Evolutionary conservation across 2,888 invertebrate species (phyloP).

Genomic region (Sphinx pinastri): DNA sequence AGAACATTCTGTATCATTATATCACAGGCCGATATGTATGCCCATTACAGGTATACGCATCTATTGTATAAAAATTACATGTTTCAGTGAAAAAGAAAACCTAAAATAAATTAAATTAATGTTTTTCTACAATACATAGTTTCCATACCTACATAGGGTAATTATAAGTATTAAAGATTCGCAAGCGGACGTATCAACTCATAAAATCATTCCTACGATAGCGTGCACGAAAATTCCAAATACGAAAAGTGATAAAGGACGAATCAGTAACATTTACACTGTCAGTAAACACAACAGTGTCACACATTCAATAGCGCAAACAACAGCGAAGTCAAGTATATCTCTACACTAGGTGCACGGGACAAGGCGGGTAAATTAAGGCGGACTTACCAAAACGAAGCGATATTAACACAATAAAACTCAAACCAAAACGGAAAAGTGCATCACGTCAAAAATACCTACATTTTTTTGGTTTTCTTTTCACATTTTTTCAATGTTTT

Average conservation of each 20-base stretch:
- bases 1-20: too few species aligned
- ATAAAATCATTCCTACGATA: conserved; percentile 2
- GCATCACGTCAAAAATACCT: conserved; percentile 78
- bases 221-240: conserved; percentile 22
- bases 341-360: conserved; percentile 70
- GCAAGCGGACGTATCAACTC: conserved; percentile 14
- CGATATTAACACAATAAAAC: conserved; percentile 65
- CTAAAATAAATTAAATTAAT: too few species aligned
- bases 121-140: too few species aligned
- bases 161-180: background rate
- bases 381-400: conserved; percentile 78
- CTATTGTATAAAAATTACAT: too few species aligned
- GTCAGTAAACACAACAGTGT: conserved; percentile 31
- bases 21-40: too few species aligned
- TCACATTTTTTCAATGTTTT: conserved; percentile 54
- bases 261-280: conserved; percentile 16
- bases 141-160: background rate
- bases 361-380: conserved; percentile 62
- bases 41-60: too few species aligned
- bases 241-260: conserved; percentile 7
- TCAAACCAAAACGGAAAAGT: conserved; percentile 74
- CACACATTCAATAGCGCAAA: conserved; percentile 48
- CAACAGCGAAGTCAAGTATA: conserved; percentile 43
- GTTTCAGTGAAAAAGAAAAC: too few species aligned
- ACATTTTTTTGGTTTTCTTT: conserved; percentile 61